phyloP scores from a whole-genome alignment of 2,888 invertebrate species.

The Germaria angustata region DNA sequence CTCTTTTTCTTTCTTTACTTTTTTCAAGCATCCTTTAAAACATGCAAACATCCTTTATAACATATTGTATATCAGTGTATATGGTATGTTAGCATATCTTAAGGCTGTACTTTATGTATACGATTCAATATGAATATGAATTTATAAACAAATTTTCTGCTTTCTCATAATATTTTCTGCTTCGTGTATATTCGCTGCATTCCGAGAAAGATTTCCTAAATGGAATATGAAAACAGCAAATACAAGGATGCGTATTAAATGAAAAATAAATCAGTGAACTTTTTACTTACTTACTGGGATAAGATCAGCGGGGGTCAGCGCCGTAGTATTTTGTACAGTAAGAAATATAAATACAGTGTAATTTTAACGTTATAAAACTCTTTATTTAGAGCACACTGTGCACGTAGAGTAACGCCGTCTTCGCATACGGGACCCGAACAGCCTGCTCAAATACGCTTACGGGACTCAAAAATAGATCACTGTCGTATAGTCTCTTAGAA shows the following conservation, averaged over 20 bases:
- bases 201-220: conserved; percentile 14
- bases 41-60: conserved; percentile 51
- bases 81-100: conserved; percentile 60
- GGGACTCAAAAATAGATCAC: too few species aligned
- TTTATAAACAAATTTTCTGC: conserved; percentile 55
- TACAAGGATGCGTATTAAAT: neutral
- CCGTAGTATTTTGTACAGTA: too few species aligned
- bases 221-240: neutral
- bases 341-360: too few species aligned
- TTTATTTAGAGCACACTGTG: too few species aligned
- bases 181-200: conserved; percentile 2
- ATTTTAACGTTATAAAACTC: too few species aligned
- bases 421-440: too few species aligned
- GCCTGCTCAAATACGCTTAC: too few species aligned
- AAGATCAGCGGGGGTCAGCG: too few species aligned
- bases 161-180: conserved; percentile 17
- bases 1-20: neutral
- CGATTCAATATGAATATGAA: conserved; percentile 51
- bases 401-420: too few species aligned
- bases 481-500: too few species aligned
- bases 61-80: conserved; percentile 53
- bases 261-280: neutral
- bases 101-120: conserved; percentile 55
- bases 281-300: neutral
- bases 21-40: conserved; percentile 4